These are phyloP conservation scores for Limanda limanda DNA, from an alignment of 2,113 vertebrate species.

Conservation along the genomic window DNA sequence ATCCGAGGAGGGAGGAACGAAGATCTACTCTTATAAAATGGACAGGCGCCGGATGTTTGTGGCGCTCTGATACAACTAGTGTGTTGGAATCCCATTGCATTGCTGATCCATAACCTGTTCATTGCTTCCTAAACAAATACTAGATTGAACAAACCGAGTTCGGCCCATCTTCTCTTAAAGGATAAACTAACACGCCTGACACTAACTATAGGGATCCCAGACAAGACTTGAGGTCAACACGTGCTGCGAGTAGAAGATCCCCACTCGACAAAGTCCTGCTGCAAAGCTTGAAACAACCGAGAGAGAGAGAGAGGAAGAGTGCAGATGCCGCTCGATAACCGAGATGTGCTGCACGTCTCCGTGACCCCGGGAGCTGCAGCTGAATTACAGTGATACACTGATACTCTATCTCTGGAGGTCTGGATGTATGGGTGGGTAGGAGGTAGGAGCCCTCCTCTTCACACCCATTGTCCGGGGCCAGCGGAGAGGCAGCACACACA, in stretches of 20 bases:
- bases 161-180: too few relatives aligned
- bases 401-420: constrained; percentile 44
- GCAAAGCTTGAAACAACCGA: constrained; percentile 17
- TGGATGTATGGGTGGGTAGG: constrained; percentile 68
- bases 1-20: too few relatives aligned
- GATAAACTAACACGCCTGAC: too few relatives aligned
- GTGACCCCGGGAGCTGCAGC: constrained; percentile 32
- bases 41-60: too few relatives aligned
- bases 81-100: too few relatives aligned
- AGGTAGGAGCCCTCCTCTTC: constrained; percentile 69
- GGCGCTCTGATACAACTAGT: too few relatives aligned
- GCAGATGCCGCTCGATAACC: constrained; percentile 23
- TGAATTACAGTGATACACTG: constrained; percentile 54
- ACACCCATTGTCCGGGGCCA: constrained; percentile 75
- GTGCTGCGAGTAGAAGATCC: constrained; percentile 25
- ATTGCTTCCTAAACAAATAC: too few relatives aligned
- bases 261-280: constrained; percentile 33
- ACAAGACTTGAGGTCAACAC: constrained; percentile 32
- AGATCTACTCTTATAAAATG: too few relatives aligned
- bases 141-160: too few relatives aligned
- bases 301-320: neutral
- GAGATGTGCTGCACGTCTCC: constrained; percentile 5
- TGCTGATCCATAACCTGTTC: too few relatives aligned
- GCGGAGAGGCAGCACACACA: constrained; percentile 61
- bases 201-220: constrained; percentile 30